Percentiles rank a stretch among this genome's conserved stretches.
Conservation (phyloP, 2,113 vertebrate genomes). For the Gnathonemus longibarbis region DNA sequence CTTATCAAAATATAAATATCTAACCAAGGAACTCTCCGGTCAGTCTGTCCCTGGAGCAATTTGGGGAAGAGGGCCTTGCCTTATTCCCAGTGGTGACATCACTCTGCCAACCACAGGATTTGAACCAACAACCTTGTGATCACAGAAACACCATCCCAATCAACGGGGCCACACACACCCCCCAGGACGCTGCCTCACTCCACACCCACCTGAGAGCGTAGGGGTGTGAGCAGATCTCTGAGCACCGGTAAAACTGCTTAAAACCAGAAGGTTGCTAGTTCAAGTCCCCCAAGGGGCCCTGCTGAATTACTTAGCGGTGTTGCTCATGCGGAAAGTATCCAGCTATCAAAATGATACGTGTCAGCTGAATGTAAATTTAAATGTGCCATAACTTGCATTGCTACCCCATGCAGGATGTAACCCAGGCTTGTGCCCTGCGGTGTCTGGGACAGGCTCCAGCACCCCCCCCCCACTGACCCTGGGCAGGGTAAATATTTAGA, state of each 20-base stretch:
- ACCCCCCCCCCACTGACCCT: background rate
- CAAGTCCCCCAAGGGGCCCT: background rate
- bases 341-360: background rate
- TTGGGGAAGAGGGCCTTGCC: background rate
- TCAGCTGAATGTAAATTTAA: constrained; percentile 7
- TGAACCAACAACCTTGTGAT: background rate
- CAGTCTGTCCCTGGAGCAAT: background rate
- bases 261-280: background rate
- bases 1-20: background rate
- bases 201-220: background rate
- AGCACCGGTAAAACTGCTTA: background rate
- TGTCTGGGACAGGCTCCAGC: background rate
- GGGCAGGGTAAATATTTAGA: background rate
- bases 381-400: background rate
- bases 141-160: background rate
- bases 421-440: background rate
- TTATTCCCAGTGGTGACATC: background rate
- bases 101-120: background rate
- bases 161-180: background rate
- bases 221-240: background rate
- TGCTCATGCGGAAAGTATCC: background rate
- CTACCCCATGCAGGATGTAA: background rate
- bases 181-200: background rate
- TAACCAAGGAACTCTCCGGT: background rate
- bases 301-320: background rate